Evolutionary conservation across 1,140 invertebrate species (phyloP).

Genomic region (Littorina saxatilis): DNA sequence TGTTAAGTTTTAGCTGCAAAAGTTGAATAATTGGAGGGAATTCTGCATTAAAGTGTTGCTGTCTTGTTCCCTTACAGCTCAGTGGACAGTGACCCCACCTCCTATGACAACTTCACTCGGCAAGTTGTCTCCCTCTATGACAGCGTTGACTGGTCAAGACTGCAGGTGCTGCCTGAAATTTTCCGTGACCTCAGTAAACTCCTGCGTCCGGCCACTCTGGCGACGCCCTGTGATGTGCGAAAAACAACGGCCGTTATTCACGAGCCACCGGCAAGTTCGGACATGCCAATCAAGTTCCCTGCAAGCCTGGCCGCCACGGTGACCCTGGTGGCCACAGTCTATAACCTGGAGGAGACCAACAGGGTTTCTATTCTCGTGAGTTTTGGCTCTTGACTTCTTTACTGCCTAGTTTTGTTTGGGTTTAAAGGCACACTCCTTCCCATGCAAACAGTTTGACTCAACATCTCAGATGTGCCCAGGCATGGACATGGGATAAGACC

Average conservation of each 20-base stretch:
- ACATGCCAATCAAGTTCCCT: slow-evolving; percentile 93
- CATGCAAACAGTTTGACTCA: background rate
- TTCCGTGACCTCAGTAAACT: slow-evolving; percentile 84
- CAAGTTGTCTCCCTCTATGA: slow-evolving; percentile 87
- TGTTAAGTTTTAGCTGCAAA: no score
- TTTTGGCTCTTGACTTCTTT: background rate
- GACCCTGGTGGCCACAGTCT: slow-evolving; percentile 89
- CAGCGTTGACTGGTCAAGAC: slow-evolving; percentile 88
- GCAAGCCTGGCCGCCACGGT: slow-evolving; percentile 92
- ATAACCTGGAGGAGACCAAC: slow-evolving; percentile 85
- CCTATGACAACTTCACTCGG: slow-evolving; percentile 86
- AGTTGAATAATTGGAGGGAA: no score
- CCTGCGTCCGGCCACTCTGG: slow-evolving; percentile 55
- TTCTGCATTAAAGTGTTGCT: no score
- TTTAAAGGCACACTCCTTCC: background rate
- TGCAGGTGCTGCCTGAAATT: slow-evolving; percentile 86
- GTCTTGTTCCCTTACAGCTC: background rate
- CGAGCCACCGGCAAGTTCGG: slow-evolving; percentile 88
- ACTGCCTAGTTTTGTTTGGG: no score
- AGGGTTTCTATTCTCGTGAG: slow-evolving; percentile 86
- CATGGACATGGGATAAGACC: background rate
- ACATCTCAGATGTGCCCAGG: no score
- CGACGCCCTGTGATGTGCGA: slow-evolving; percentile 58
- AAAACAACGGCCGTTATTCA: slow-evolving; percentile 86
- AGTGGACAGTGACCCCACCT: slow-evolving; percentile 30